Percentiles rank a stretch among this genome's conserved stretches.
phyloP scores from a whole-genome alignment of 2,888 invertebrate genomes.

The Rhaphigaster nebulosa region DNA sequence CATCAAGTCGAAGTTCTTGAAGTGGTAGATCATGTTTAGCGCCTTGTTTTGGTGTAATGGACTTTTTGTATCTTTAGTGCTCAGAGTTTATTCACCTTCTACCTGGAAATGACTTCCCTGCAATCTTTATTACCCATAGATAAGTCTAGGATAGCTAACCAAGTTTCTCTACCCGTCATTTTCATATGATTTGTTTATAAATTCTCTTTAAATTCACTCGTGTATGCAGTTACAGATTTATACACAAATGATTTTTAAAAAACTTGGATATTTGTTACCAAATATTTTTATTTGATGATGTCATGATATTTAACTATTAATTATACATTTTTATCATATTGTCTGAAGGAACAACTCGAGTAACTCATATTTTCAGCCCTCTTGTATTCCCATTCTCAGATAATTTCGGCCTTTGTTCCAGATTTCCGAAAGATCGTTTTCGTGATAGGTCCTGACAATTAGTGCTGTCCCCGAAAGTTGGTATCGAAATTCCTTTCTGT shows the following conservation, averaged over 20 bases:
- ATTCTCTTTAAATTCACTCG: background rate
- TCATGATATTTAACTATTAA: too few species aligned
- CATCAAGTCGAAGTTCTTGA: background rate
- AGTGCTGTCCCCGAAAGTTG: background rate
- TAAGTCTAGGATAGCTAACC: background rate
- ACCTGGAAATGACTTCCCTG: background rate
- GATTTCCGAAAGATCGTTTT: slow-evolving; percentile 15
- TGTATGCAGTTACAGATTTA: too few species aligned
- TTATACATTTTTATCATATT: too few species aligned
- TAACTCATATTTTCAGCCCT: background rate
- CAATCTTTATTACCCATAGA: background rate
- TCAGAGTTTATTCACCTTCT: background rate
- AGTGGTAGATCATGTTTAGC: background rate
- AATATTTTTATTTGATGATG: too few species aligned
- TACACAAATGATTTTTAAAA: too few species aligned
- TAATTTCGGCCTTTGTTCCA: background rate
- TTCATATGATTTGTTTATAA: background rate
- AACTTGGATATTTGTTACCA: too few species aligned
- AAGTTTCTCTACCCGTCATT: background rate
- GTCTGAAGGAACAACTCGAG: background rate
- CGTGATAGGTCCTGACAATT: slow-evolving; percentile 16
- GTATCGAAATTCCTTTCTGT: background rate
- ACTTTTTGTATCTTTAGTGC: background rate
- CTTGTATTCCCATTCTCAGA: background rate
- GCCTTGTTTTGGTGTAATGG: background rate